Percentiles rank a stretch among this genome's conserved stretches.
Conservation (phyloP, 1,140 invertebrate genomes). For the Drosophila asahinai region DNA sequence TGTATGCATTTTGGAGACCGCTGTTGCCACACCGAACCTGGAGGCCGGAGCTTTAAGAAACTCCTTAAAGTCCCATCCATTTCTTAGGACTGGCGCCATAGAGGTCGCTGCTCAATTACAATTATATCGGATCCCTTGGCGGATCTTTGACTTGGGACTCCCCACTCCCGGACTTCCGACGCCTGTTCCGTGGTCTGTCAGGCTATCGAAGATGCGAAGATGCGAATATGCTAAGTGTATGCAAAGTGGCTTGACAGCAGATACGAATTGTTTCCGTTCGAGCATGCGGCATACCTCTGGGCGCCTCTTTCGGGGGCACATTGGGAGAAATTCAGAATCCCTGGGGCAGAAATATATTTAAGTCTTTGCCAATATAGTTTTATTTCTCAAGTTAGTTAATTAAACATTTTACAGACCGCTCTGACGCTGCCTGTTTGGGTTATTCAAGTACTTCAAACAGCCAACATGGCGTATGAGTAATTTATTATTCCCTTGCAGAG, state of each 20-base stretch:
- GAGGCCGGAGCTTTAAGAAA: not conserved
- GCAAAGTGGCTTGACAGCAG: slow-evolving; percentile 45
- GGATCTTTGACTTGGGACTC: not conserved
- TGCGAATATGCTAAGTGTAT: slow-evolving; percentile 47
- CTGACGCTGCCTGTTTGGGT: not conserved
- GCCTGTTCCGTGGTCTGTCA: not conserved
- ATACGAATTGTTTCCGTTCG: slow-evolving; percentile 34
- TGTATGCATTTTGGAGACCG: not conserved
- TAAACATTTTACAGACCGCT: not conserved
- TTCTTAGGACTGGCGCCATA: not conserved
- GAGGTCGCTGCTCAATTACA: slow-evolving; percentile 17
- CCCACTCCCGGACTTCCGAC: not conserved
- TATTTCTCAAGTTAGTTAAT: no score
- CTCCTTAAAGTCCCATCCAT: slow-evolving; percentile 1
- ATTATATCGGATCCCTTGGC: slow-evolving; percentile 11
- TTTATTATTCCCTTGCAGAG: not conserved
- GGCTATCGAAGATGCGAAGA: slow-evolving; percentile 10
- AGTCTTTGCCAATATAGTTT: no score
- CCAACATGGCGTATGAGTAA: slow-evolving; percentile 3
- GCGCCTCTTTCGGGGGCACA: not conserved
- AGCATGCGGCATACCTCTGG: slow-evolving; percentile 8
- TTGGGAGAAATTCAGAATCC: not conserved
- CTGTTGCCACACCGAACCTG: no score
- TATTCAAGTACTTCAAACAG: not conserved
- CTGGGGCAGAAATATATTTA: no score